Conservation (phyloP, 2,888 invertebrate species). For the Andrena marginata region DNA sequence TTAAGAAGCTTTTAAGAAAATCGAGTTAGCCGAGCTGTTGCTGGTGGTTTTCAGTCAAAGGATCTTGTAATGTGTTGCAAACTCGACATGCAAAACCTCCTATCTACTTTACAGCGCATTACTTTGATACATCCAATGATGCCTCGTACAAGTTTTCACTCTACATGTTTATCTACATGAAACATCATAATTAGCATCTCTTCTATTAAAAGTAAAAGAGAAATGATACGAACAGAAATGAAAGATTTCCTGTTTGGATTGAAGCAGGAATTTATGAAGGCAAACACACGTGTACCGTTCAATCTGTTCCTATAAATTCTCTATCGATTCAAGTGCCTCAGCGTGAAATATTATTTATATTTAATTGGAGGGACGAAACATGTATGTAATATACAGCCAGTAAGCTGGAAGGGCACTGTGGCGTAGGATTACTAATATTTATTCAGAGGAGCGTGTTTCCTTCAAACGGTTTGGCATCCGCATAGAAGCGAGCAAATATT, state of each 20-base stretch:
- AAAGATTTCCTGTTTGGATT: neutral
- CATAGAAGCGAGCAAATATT: slow-evolving; percentile 58
- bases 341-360: neutral
- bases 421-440: slow-evolving; percentile 34
- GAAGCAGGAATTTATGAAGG: neutral
- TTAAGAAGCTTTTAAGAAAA: slow-evolving; percentile 52
- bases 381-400: too few relatives aligned
- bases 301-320: too few relatives aligned
- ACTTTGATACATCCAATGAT: neutral
- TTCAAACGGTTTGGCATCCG: slow-evolving; percentile 57
- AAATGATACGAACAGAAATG: neutral
- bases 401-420: too few relatives aligned
- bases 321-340: neutral
- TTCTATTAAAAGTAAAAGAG: neutral
- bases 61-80: slow-evolving; percentile 28
- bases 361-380: too few relatives aligned
- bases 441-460: slow-evolving; percentile 43
- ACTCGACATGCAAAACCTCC: slow-evolving; percentile 17
- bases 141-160: neutral
- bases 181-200: neutral
- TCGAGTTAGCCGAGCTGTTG: slow-evolving; percentile 34
- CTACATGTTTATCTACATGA: neutral
- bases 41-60: slow-evolving; percentile 30
- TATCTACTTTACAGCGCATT: neutral
- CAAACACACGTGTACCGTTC: too few relatives aligned